Evolutionary conservation across 2,888 invertebrate species (phyloP).

Genomic region (Globia sparganii): DNA sequence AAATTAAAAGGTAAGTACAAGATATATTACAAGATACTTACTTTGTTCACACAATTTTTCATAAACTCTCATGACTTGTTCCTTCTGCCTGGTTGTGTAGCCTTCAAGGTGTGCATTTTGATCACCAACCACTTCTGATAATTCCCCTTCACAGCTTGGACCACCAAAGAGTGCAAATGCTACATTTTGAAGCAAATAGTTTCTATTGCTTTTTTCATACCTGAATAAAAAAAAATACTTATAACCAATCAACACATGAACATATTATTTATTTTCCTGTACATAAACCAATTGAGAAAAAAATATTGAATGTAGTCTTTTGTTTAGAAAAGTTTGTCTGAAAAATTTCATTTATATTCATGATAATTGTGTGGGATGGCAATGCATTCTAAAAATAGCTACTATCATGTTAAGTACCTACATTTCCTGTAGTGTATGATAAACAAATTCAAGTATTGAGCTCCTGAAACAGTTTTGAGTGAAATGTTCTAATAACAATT

Average conservation of each 20-base stretch:
- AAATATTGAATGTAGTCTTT: not conserved
- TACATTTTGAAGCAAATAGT: constrained; percentile 88
- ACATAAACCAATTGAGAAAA: too few relatives aligned
- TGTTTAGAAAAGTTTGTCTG: not conserved
- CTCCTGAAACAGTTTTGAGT: not conserved
- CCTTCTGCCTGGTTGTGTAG: constrained; percentile 82
- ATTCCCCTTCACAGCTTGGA: constrained; percentile 85
- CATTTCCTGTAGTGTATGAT: constrained; percentile 7
- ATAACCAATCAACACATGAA: not conserved
- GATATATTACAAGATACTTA: constrained; percentile 68
- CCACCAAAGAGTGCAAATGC: constrained; percentile 90
- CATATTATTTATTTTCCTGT: not conserved
- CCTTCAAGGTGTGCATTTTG: constrained; percentile 81
- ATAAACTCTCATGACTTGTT: constrained; percentile 83
- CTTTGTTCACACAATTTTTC: constrained; percentile 87
- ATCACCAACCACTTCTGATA: constrained; percentile 66
- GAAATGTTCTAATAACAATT: constrained; percentile 2
- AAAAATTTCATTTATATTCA: not conserved
- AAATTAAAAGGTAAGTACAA: not conserved
- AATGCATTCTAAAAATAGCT: not conserved
- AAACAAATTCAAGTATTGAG: constrained; percentile 8
- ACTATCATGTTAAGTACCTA: constrained; percentile 1
- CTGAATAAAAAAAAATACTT: constrained; percentile 73
- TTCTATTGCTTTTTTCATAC: constrained; percentile 87
- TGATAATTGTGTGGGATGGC: not conserved